Evolutionary conservation across 2,797 vertebrate species (phyloP).

Genomic region (Silurus aristotelis): DNA sequence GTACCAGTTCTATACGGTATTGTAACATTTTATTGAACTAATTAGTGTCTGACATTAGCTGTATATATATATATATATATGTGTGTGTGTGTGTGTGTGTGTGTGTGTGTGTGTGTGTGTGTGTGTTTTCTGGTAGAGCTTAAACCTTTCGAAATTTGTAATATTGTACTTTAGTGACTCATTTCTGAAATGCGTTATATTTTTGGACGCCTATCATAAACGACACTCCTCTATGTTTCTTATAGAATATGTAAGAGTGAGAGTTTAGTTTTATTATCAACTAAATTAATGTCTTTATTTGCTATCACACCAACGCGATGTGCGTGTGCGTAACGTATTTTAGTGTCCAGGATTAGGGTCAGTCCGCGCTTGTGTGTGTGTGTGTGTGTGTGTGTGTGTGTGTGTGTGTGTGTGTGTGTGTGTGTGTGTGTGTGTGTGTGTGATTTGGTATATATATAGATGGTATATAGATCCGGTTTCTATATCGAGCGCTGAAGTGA

Average conservation of each 20-base stretch:
- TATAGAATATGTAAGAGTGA: neutral
- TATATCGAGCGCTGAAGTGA: constrained; percentile 83
- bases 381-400: constrained; percentile 44
- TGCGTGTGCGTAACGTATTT: constrained; percentile 24
- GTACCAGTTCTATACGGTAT: constrained; percentile 37
- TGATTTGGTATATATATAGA: no score
- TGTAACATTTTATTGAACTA: constrained; percentile 56
- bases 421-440: constrained; percentile 47
- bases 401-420: constrained; percentile 44
- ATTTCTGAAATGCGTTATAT: neutral
- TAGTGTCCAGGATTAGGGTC: constrained; percentile 64
- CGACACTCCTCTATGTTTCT: neutral
- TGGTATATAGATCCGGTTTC: no score
- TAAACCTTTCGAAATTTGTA: neutral
- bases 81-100: neutral
- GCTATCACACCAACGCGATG: constrained; percentile 11
- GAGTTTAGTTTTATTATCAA: neutral
- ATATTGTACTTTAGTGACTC: neutral
- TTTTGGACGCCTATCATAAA: neutral
- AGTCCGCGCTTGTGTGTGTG: constrained; percentile 53
- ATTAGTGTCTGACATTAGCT: constrained; percentile 46
- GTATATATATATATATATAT: neutral
- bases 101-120: neutral
- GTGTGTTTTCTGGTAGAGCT: constrained; percentile 1
- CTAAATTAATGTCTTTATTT: neutral